Conservation (phyloP, 35 echinoderm and acorn worm genomes). For the Hemicentrotus pulcherrimus region DNA sequence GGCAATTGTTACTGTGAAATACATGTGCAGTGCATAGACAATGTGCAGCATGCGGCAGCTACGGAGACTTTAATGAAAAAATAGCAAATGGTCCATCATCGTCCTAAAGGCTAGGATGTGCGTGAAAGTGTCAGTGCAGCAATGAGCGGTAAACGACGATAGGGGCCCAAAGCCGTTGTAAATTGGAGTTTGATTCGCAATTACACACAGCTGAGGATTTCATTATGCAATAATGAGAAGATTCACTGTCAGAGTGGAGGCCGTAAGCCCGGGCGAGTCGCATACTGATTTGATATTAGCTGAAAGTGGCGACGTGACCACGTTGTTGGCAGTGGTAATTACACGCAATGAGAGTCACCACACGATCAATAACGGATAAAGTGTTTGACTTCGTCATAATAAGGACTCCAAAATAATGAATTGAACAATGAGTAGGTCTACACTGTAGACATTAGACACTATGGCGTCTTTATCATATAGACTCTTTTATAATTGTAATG, state of each 20-base stretch:
- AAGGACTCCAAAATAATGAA: background rate
- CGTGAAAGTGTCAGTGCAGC: no score
- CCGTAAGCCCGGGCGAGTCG: background rate
- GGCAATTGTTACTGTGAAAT: no score
- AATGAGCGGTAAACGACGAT: background rate
- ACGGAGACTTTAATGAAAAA: no score
- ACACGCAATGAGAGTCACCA: background rate
- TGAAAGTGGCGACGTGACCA: background rate
- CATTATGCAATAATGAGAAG: background rate
- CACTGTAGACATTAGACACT: no score
- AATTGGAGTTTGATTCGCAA: constrained; percentile 4
- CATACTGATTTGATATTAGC: constrained; percentile 2
- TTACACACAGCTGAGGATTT: constrained; percentile 1
- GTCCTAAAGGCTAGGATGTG: no score
- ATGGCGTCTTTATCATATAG: no score
- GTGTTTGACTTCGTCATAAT: background rate
- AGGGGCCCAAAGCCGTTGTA: background rate
- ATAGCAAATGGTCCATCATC: no score
- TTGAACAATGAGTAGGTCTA: no score
- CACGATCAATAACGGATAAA: background rate
- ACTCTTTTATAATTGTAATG: no score
- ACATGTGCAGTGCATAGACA: no score
- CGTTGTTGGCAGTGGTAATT: background rate
- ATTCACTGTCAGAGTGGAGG: background rate
- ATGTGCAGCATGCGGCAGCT: no score